phyloP scores from a whole-genome alignment of 2,113 vertebrate genomes.

The Zosterops japonicus region DNA sequence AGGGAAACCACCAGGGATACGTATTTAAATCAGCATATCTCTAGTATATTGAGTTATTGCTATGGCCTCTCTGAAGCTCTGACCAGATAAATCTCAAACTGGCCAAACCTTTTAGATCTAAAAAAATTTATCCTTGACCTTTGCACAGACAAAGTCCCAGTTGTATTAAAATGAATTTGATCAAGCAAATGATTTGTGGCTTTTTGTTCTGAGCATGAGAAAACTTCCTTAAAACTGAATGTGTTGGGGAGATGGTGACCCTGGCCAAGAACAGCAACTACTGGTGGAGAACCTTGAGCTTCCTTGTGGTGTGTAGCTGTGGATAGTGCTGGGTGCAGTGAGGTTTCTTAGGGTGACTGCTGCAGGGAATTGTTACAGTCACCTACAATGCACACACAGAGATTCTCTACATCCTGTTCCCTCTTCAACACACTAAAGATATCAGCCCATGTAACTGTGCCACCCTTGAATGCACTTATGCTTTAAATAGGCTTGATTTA shows the following conservation, averaged over 20 bases:
- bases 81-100: not conserved
- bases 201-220: not conserved
- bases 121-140: not conserved
- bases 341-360: not conserved
- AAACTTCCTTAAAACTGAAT: not conserved
- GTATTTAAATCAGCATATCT: not conserved
- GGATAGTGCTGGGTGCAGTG: not conserved
- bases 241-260: not conserved
- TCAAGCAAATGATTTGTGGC: not conserved
- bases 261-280: not conserved
- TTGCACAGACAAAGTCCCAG: not conserved
- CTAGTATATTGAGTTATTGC: not conserved
- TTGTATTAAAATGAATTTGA: not conserved
- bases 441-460: not conserved
- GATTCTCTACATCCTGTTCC: not conserved
- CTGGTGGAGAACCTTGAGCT: not conserved
- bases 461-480: not conserved
- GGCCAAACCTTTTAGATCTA: not conserved
- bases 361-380: not conserved
- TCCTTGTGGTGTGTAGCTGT: not conserved
- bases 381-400: accelerated
- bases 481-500: not conserved
- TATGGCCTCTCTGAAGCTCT: not conserved
- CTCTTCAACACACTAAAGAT: not conserved
- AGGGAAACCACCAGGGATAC: not conserved